Evolutionary conservation across 2,888 invertebrate genomes (phyloP).

Genomic region (Mythimna ferrago): DNA sequence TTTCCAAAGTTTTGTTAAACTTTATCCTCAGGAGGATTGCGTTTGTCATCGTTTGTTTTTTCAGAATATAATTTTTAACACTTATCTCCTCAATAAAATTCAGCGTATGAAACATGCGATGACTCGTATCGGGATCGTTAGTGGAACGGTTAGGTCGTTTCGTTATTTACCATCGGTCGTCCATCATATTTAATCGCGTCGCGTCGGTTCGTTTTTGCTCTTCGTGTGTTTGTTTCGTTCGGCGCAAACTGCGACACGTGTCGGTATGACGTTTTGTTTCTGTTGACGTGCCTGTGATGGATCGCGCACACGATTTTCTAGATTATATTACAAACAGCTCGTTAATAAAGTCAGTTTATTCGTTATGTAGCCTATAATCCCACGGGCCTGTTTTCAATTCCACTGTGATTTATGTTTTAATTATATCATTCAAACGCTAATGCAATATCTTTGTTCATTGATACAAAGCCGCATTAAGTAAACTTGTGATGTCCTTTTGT

Average conservation of each 20-base stretch:
- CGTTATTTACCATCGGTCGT: conserved; percentile 81
- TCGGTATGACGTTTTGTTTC: conserved; percentile 76
- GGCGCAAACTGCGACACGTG: conserved; percentile 77
- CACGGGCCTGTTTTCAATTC: conserved; percentile 14
- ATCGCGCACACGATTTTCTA: conserved; percentile 69
- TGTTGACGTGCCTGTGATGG: conserved; percentile 74
- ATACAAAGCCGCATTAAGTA: conserved; percentile 21
- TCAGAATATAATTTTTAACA: conserved; percentile 67
- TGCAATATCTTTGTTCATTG: conserved; percentile 15
- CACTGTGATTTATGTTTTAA: conserved; percentile 31
- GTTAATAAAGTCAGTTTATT: conserved; percentile 48
- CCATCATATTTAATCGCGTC: conserved; percentile 86
- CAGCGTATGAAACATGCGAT: conserved; percentile 77
- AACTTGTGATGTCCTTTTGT: conserved; percentile 43
- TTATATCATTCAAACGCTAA: conserved; percentile 28
- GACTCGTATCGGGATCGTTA: conserved; percentile 81
- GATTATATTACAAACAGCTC: conserved; percentile 55
- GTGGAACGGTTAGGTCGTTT: conserved; percentile 81
- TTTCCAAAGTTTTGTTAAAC: conserved; percentile 53
- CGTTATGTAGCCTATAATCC: conserved; percentile 16
- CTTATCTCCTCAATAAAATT: conserved; percentile 78
- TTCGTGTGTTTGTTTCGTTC: conserved; percentile 68
- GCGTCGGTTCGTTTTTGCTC: conserved; percentile 74
- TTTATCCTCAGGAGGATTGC: conserved; percentile 43
- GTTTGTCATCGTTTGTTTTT: conserved; percentile 53